Evolutionary conservation across 2,113 vertebrate species (phyloP), one percentile per base, ranked within the genome.

Genomic region (Solea senegalensis): DNA sequence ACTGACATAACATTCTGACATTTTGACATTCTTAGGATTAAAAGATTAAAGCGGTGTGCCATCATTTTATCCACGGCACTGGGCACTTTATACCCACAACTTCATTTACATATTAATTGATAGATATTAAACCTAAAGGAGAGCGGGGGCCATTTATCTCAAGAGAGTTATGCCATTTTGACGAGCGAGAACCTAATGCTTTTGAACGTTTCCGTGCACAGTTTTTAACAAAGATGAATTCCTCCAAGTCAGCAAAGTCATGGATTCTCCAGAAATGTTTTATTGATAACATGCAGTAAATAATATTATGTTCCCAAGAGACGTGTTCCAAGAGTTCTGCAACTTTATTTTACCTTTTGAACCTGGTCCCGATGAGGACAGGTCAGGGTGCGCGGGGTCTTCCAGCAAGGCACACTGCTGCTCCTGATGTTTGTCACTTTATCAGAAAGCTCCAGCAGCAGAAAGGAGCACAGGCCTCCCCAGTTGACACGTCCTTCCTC

Each of bases 391-490:
- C 82, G 87, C 0, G 93, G 87, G 0, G 92, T 86, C 69, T 82
- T 93, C 95, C 95, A 96, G 74, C 83, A 81, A 7, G 93, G 93
- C 41, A 85, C 81, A 1, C 78, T 65, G 0, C 78, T 78, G 21
- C 61, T 74, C 27, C 89, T 91, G 34, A 57, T 66, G 46, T 79
- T 90, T 73, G 94, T 94, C 4, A 95, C 88, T 83, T 93, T 95
- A 63, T 96, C 93, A 27, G 91, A 93, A 39, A 95, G 94, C 26
- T 91, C 83, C 67, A 93, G 74, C 9, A 94, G 84, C 64, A 97
- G 86, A 69, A 95, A 97, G 4, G 94, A 95, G 77, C 90, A 91
- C 26, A 96, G 69, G 44, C 86, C 91, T 60, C 91, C 81, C 95
- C 96, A 96, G 43, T 91, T 86, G 48, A 96, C 76, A 3, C 86